Conservation (phyloP, 2,888 invertebrate species). For the Gandaritis pyraliata region DNA sequence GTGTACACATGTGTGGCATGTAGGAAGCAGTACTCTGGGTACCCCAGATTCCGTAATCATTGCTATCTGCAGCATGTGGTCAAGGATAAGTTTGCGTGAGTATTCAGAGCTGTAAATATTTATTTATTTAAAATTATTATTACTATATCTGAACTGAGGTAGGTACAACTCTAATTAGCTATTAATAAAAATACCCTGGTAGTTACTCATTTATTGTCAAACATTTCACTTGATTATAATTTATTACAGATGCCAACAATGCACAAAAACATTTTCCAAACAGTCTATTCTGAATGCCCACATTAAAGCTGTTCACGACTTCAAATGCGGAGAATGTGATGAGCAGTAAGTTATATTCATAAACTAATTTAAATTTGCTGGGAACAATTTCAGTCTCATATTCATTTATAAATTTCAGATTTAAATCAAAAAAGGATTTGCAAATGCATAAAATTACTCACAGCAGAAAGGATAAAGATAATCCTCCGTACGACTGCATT, state of each 20-base stretch:
- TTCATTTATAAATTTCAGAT: slow-evolving; percentile 50
- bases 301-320: slow-evolving; percentile 60
- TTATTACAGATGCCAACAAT: slow-evolving; percentile 65
- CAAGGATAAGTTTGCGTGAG: slow-evolving; percentile 83
- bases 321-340: slow-evolving; percentile 64
- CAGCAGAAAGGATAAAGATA: slow-evolving; percentile 51
- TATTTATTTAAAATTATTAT: too few relatives aligned
- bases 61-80: slow-evolving; percentile 83
- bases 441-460: slow-evolving; percentile 67
- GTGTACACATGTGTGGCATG: slow-evolving; percentile 85
- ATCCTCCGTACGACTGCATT: slow-evolving; percentile 66
- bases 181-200: too few relatives aligned
- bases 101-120: not conserved
- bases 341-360: slow-evolving; percentile 62
- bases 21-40: slow-evolving; percentile 79
- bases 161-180: too few relatives aligned
- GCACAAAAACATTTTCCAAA: slow-evolving; percentile 68
- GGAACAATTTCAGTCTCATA: too few relatives aligned
- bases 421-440: slow-evolving; percentile 65
- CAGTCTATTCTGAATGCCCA: slow-evolving; percentile 60
- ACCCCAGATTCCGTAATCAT: slow-evolving; percentile 84
- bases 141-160: too few relatives aligned
- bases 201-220: too few relatives aligned
- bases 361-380: not conserved
- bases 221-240: too few relatives aligned